These are phyloP conservation scores for Phasia obesa DNA, from an alignment of 2,888 invertebrate species.

Conservation along the genomic window DNA sequence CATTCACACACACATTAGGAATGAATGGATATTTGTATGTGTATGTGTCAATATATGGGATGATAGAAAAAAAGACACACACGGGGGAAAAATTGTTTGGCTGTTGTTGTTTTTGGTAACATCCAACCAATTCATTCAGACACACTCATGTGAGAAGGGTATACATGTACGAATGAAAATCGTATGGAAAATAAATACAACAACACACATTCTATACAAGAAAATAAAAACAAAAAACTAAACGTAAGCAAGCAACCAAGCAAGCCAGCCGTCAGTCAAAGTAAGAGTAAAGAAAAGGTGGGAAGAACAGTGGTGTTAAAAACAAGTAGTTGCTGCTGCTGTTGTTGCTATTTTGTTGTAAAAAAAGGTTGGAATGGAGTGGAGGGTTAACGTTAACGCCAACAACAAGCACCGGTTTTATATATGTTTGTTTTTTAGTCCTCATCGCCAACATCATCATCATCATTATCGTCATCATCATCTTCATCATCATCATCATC, in stretches of 20 bases:
- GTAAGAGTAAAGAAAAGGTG: slow-evolving; percentile 34
- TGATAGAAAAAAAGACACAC: slow-evolving; percentile 66
- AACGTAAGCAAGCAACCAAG: slow-evolving; percentile 6
- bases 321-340: slow-evolving; percentile 32
- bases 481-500: slow-evolving; percentile 31
- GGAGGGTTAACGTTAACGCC: slow-evolving; percentile 55
- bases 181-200: slow-evolving; percentile 64
- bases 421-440: slow-evolving; percentile 12
- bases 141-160: slow-evolving; percentile 69
- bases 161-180: slow-evolving; percentile 60
- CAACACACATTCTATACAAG: slow-evolving; percentile 44
- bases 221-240: slow-evolving; percentile 18
- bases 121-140: slow-evolving; percentile 67
- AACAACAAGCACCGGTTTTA: slow-evolving; percentile 50
- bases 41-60: slow-evolving; percentile 62
- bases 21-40: slow-evolving; percentile 55
- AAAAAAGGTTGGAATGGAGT: too few relatives aligned
- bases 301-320: slow-evolving; percentile 3
- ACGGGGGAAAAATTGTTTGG: slow-evolving; percentile 67
- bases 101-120: slow-evolving; percentile 55
- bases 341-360: slow-evolving; percentile 1
- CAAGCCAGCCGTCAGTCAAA: slow-evolving; percentile 25
- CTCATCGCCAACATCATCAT: slow-evolving; percentile 24
- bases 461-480: slow-evolving; percentile 31
- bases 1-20: slow-evolving; percentile 35